Conservation (phyloP, 2,888 invertebrate species). For the Physocephala rufipes region DNA sequence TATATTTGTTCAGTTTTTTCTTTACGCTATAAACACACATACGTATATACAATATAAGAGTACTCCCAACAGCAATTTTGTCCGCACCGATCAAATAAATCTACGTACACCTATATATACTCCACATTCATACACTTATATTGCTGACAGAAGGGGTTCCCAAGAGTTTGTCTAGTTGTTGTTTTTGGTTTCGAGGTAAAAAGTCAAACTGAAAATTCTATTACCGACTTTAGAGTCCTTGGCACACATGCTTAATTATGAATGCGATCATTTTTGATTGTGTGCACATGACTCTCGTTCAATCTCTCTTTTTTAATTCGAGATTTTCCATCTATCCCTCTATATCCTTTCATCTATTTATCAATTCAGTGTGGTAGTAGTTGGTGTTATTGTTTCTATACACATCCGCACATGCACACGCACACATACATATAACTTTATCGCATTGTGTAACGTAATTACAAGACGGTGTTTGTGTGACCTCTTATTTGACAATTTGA, state of each 20-base stretch:
- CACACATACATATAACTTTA: background rate
- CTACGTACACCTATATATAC: no score
- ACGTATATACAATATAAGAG: no score
- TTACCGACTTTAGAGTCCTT: conserved; percentile 54
- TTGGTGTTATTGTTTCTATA: no score
- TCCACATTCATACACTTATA: no score
- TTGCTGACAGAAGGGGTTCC: background rate
- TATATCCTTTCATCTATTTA: background rate
- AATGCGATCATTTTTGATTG: conserved; percentile 56
- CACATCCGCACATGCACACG: no score
- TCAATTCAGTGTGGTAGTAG: background rate
- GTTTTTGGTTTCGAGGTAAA: conserved; percentile 1
- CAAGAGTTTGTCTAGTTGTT: background rate
- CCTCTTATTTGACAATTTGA: background rate
- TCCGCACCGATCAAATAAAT: no score
- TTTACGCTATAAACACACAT: no score
- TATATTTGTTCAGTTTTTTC: background rate
- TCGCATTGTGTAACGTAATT: background rate
- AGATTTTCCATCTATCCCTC: no score
- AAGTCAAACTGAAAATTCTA: conserved; percentile 51
- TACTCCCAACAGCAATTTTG: no score
- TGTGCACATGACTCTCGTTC: conserved; percentile 7
- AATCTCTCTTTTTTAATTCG: background rate
- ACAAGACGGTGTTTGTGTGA: background rate
- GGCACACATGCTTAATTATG: conserved; percentile 62